Base-by-base conservation (phyloP, 2,888 invertebrate species). In the Tachina lurida region DNA sequence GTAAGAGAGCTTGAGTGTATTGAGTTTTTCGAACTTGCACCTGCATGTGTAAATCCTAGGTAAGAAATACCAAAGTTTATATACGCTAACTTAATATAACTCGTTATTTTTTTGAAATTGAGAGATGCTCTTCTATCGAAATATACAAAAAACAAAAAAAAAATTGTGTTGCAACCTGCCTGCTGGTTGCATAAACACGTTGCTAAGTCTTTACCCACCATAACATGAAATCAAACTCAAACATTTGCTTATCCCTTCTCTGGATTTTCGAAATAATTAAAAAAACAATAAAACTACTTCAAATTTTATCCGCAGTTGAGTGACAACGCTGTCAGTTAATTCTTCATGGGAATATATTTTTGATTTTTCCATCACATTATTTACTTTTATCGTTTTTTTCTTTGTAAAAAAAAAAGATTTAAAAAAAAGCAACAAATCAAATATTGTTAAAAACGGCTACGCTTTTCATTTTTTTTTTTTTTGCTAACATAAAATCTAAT, bases 351-450 rank as follows among this genome's bases (percentile, higher is more conserved):
- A 67, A 67, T 39, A 49, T 13, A 67, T 39, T 49, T 67, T 67
- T 67, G 67, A 67, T 49, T 67, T 67, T 67, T 67, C 67, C n/a
- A 67, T 67, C 67, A 49, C 12, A 49, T 31, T 67, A 39, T 52
- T 52, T 67, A 15, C 15, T 52, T 41, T 8, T 47, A 49, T 31
- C 0, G 8, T 22, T 67, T 49, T 13, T 52, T 39, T 52, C 17
- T 67, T 49, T 31, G n/a, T 31, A 4, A 39, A 43, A 43, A 39
- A 9, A 49, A 67, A 52, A 3, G 12, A 7, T 31, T 7, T 22
- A 22, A n/a, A 49, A 10, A n/a, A 19, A 22, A 47, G 19, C 3
- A 52, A 45, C 19, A 67, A 31, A 49, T 49, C 7, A 49, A 49
- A 49, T 49, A 49, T 58, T 31, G 31, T 31, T 31, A 31, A 41